Evolutionary conservation across 2,888 invertebrate genomes (phyloP).

Genomic region (Yponomeuta evonymella): DNA sequence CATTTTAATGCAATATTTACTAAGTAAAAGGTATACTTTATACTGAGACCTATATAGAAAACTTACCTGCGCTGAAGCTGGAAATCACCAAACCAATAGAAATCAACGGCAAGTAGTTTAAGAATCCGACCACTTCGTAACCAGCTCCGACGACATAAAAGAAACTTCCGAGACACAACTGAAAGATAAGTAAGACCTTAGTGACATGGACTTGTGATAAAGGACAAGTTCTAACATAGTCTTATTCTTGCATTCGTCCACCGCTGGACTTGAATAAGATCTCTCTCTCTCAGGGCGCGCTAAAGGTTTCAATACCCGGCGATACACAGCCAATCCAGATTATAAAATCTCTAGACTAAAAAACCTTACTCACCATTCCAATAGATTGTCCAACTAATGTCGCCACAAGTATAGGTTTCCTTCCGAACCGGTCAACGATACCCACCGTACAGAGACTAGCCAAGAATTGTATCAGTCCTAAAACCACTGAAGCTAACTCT

Average conservation of each 20-base stretch:
- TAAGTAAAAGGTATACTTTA: too few species aligned
- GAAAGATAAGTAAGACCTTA: conserved; percentile 25
- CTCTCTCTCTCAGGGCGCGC: too few species aligned
- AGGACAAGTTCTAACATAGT: too few species aligned
- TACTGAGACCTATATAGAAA: too few species aligned
- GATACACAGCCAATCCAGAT: too few species aligned
- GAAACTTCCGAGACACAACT: conserved; percentile 49
- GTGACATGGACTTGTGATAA: too few species aligned
- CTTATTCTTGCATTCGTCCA: too few species aligned
- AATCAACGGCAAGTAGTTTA: conserved; percentile 51
- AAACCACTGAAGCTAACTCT: conserved; percentile 42
- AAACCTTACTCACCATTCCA: conserved; percentile 36
- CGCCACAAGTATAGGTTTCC: conserved; percentile 34
- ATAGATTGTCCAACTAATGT: conserved; percentile 34
- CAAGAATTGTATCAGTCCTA: conserved; percentile 45
- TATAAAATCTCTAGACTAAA: neutral
- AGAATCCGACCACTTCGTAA: conserved; percentile 32
- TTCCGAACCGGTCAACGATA: conserved; percentile 36
- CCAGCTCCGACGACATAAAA: conserved; percentile 36
- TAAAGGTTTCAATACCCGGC: too few species aligned
- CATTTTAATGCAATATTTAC: too few species aligned
- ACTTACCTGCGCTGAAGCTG: conserved; percentile 49
- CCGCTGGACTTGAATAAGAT: too few species aligned
- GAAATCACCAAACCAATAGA: conserved; percentile 49
- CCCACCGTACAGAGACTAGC: conserved; percentile 40